Base-by-base conservation (phyloP, 2,888 invertebrate species). In the Labia minor region DNA sequence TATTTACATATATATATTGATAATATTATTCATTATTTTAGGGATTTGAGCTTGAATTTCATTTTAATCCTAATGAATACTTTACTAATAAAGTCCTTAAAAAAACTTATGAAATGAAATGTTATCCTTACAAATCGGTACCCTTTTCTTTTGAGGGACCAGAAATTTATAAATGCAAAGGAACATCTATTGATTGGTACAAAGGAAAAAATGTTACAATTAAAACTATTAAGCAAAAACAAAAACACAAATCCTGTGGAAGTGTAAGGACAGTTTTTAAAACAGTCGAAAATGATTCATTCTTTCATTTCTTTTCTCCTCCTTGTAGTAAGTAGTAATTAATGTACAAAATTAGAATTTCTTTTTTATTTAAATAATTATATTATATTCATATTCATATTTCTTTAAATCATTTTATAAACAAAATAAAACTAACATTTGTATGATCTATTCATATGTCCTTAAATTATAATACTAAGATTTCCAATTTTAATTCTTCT, bases 241-340 rank as follows among this genome's bases (percentile, higher is more conserved):
- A 99, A 81, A 99, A 98, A 79, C 97, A 98, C 79, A 97, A 97
- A 86, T 92, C 92, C 62, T 86, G 92, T 70, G 95, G 95, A 65
- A 89, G 92, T 0, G 90, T 93, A 68, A 87, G 96, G 74, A 94
- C 93, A n/a, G 89, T 98, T 71, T 92, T 91, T 65, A 97, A 95
- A 82, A 90, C 91, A 66, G 92, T 98, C 72, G 92, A 93, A 75
- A 94, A 92, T 67, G 97, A 98, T 79, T 98, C 97, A 0, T 99
- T 99, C 84, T 99, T 99, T 82, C 98, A 98, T 81, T 99, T 99
- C 85, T 99, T 99, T 81, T 86, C 85, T 72, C 97, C 97, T 63
- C 97, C 97, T 37, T 81, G 77, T 70, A 77, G 82, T 82, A 74
- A 74, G 74, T 71, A 19, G n/a, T n/a, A n/a, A n/a, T n/a, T n/a